These are phyloP conservation scores for Sylvietta virens DNA, from an alignment of 2,113 vertebrate species.

Conservation along the genomic window DNA sequence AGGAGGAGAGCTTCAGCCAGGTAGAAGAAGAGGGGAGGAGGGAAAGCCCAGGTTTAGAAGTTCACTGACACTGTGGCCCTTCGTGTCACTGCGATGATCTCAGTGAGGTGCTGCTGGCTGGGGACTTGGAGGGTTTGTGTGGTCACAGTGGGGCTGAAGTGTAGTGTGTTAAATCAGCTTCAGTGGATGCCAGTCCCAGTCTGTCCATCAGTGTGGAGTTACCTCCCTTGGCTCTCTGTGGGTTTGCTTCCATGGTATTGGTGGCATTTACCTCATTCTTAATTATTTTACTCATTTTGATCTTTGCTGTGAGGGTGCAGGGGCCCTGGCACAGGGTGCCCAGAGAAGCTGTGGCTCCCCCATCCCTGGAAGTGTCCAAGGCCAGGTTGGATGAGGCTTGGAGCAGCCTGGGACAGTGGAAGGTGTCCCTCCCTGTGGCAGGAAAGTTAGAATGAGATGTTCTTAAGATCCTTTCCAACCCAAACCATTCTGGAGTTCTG, in stretches of 20 bases:
- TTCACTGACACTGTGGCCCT: background rate
- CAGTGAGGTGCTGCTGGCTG: background rate
- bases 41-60: background rate
- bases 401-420: accelerated
- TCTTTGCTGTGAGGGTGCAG: background rate
- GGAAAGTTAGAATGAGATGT: background rate
- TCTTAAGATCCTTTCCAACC: background rate
- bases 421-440: background rate
- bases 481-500: background rate
- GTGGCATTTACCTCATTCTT: background rate
- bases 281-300: background rate
- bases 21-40: background rate
- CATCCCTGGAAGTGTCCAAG: background rate
- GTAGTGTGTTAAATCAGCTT: background rate
- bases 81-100: background rate
- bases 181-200: background rate
- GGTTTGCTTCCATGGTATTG: background rate
- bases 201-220: background rate
- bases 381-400: accelerated
- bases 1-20: background rate
- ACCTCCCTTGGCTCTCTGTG: background rate
- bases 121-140: background rate
- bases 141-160: background rate
- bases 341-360: background rate
- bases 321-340: background rate